phyloP scores from a whole-genome alignment of 1,140 invertebrate genomes.

The Aphidius ervi region DNA sequence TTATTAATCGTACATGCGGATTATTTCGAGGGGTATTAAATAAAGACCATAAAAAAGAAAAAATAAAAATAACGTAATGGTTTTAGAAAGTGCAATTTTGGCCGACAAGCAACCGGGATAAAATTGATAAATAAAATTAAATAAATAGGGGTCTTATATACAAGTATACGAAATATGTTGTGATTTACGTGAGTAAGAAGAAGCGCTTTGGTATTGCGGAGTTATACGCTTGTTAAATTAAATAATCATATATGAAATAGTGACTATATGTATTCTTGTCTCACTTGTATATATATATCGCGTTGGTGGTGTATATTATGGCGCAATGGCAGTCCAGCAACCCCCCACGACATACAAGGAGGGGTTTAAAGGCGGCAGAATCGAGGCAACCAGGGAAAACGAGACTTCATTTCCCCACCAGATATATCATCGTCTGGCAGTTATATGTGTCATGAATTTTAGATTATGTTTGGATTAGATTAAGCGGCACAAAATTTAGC shows the following conservation, averaged over 20 bases:
- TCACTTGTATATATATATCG: background rate
- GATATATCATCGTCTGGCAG: conserved; percentile 53
- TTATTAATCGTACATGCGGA: too few relatives aligned
- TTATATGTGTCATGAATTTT: conserved; percentile 53
- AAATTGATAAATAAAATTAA: background rate
- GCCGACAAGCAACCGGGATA: too few relatives aligned
- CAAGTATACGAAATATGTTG: conserved; percentile 8
- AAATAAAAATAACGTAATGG: too few relatives aligned
- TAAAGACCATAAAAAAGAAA: too few relatives aligned
- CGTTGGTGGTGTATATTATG: too few relatives aligned
- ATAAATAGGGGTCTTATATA: background rate
- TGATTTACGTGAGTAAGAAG: conserved; percentile 13
- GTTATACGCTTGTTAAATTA: conserved; percentile 14
- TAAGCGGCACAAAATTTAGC: conserved; percentile 34
- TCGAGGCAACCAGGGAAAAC: conserved; percentile 14
- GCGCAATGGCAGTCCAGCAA: too few relatives aligned
- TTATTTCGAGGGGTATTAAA: too few relatives aligned
- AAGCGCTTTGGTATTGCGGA: too few relatives aligned
- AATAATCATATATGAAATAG: conserved; percentile 22
- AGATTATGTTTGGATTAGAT: conserved; percentile 50
- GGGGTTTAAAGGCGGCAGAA: background rate
- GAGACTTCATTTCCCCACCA: conserved; percentile 38
- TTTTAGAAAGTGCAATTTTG: too few relatives aligned
- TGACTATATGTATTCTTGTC: background rate
- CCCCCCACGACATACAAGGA: background rate